A percentile compares a stretch with the other conserved stretches of the same genome.
Evolutionary conservation across 2,113 vertebrate species (phyloP).

Genomic region (Leiothrix lutea): DNA sequence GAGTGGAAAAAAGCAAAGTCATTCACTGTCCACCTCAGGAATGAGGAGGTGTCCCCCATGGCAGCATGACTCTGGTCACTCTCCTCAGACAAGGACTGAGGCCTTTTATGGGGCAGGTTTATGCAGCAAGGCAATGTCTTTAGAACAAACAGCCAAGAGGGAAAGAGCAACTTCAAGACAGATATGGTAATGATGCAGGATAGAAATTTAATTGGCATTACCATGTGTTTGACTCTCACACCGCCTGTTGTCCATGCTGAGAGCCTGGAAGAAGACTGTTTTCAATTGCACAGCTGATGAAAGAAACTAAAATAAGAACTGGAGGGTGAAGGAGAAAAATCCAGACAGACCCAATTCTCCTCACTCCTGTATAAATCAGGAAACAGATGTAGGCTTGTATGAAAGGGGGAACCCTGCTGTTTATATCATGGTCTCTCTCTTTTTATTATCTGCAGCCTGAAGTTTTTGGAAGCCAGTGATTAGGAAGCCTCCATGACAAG

Average conservation of each 20-base stretch:
- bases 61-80: neutral
- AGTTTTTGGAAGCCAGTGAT: neutral
- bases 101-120: neutral
- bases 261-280: neutral
- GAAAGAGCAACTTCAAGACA: neutral
- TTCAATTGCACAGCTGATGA: neutral
- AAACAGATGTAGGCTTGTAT: neutral
- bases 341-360: neutral
- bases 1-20: neutral
- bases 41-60: fast-evolving
- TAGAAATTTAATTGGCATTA: neutral
- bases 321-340: neutral
- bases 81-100: neutral
- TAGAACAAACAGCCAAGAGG: neutral
- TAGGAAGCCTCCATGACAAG: neutral
- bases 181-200: neutral
- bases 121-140: neutral
- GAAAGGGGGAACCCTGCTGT: neutral
- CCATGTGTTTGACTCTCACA: neutral
- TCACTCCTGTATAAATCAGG: neutral
- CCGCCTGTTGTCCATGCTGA: neutral
- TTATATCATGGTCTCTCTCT: neutral
- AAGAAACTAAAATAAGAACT: conserved; percentile 30
- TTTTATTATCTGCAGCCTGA: neutral
- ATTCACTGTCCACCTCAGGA: too few species aligned